Evolutionary conservation across 1,140 invertebrate genomes (phyloP).

Genomic region (Reticulitermes speratus): DNA sequence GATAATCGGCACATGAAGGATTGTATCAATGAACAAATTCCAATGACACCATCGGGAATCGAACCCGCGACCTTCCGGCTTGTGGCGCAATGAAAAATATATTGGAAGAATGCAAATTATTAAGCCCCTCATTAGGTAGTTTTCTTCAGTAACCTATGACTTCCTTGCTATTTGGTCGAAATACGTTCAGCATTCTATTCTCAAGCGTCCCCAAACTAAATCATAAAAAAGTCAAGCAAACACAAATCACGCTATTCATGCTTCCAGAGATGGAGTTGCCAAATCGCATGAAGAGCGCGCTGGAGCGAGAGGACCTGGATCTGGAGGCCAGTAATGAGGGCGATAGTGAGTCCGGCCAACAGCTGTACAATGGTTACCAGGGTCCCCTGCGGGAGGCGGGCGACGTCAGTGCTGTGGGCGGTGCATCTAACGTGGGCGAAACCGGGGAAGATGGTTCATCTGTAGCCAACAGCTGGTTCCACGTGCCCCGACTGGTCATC

Average conservation of each 20-base stretch:
- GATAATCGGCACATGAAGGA: too few relatives aligned
- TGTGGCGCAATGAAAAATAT: too few relatives aligned
- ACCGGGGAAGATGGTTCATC: background rate
- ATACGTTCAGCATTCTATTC: too few relatives aligned
- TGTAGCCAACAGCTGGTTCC: background rate
- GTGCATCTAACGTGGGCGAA: background rate
- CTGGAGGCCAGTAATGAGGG: slow-evolving; percentile 20
- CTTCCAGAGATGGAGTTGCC: slow-evolving; percentile 33
- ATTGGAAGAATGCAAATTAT: too few relatives aligned
- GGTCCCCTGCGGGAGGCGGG: background rate
- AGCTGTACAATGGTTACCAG: slow-evolving; percentile 29
- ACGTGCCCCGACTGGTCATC: background rate
- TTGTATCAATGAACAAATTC: too few relatives aligned
- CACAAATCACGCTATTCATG: background rate
- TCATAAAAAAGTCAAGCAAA: too few relatives aligned
- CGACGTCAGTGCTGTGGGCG: background rate
- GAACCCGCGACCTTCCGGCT: too few relatives aligned
- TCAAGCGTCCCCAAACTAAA: too few relatives aligned
- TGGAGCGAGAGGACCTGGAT: slow-evolving; percentile 29
- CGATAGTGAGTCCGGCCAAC: slow-evolving; percentile 22
- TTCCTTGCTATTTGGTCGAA: too few relatives aligned
- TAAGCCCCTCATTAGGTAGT: too few relatives aligned
- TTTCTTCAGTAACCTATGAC: too few relatives aligned
- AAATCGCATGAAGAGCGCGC: slow-evolving; percentile 27
- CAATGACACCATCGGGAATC: too few relatives aligned